Percentiles rank a stretch among this genome's conserved stretches.
Conservation (phyloP, 2,113 vertebrate genomes). For the Genyomyrus donnyi region DNA sequence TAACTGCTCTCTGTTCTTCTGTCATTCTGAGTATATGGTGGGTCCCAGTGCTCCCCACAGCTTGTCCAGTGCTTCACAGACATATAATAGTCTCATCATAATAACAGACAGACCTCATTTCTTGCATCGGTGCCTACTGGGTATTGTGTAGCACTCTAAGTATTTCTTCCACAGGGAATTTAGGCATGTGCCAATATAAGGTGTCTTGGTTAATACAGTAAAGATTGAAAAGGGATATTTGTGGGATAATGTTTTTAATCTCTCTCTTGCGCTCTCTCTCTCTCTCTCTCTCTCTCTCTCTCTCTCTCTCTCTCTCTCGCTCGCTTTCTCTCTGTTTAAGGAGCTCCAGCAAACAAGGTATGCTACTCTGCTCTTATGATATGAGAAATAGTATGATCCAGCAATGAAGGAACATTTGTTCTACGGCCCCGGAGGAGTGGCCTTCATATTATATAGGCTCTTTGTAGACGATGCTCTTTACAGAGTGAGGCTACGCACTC, state of each 20-base stretch:
- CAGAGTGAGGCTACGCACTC: not conserved
- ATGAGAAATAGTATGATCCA: not conserved
- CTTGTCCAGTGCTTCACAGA: not conserved
- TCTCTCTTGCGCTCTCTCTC: not conserved
- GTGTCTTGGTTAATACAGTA: not conserved
- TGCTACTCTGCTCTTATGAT: not conserved
- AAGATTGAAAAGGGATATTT: not conserved
- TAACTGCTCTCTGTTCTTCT: not conserved
- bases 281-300: not conserved
- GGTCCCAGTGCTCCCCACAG: not conserved
- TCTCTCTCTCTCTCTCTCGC: not conserved
- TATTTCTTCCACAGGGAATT: constrained; percentile 5
- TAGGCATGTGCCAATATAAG: not conserved
- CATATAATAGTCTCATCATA: not conserved
- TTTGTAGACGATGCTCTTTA: not conserved
- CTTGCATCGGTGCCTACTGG: not conserved
- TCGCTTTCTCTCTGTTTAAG: not conserved
- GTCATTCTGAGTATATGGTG: too few relatives aligned
- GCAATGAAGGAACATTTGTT: not conserved
- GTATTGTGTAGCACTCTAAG: not conserved
- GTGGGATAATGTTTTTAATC: not conserved
- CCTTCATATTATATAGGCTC: not conserved
- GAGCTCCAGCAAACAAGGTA: not conserved
- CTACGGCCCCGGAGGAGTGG: not conserved
- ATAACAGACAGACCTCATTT: constrained; percentile 2